These are phyloP conservation scores for Aix galericulata DNA, from an alignment of 2,113 vertebrate genomes.

Conservation along the genomic window DNA sequence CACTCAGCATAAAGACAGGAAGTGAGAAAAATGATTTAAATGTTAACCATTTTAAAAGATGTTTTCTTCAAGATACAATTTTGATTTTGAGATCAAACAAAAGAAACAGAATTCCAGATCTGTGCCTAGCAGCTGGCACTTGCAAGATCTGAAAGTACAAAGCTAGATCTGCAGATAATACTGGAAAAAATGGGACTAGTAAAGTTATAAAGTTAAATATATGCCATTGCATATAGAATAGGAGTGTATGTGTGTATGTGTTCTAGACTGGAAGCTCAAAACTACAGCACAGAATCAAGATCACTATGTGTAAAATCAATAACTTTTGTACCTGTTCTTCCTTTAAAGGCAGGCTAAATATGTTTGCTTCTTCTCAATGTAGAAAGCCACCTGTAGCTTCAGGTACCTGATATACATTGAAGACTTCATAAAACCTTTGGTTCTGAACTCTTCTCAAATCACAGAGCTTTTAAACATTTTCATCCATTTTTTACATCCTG, in stretches of 20 bases:
- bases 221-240: rapidly evolving
- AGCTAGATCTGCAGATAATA: background rate
- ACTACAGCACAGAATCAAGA: background rate
- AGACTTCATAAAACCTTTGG: background rate
- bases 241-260: too few species aligned
- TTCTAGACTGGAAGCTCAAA: background rate
- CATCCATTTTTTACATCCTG: background rate
- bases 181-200: background rate
- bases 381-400: background rate
- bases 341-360: background rate
- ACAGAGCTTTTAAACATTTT: background rate
- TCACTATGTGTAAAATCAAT: background rate
- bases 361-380: background rate
- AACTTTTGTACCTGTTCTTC: background rate
- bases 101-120: background rate
- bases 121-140: background rate
- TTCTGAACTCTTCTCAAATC: background rate
- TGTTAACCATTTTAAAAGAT: background rate
- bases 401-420: background rate
- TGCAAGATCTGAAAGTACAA: background rate
- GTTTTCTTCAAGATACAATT: background rate
- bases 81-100: background rate
- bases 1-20: background rate
- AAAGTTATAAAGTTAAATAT: rapidly evolving
- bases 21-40: background rate